phyloP scores from a whole-genome alignment of 2,113 vertebrate genomes.

The Sporophila hypoxantha region DNA sequence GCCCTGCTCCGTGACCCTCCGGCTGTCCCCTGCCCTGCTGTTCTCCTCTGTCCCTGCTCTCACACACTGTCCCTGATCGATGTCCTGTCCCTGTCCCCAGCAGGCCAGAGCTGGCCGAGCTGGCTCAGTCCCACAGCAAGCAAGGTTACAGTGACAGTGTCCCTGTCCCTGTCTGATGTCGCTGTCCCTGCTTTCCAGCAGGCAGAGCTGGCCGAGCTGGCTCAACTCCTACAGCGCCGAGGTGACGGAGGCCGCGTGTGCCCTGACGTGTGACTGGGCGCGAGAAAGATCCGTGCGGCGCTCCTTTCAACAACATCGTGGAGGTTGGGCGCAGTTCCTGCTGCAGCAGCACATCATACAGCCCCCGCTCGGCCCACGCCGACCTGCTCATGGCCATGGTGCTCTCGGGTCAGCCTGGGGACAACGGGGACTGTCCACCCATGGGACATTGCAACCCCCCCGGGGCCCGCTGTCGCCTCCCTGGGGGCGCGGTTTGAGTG shows the following conservation, averaged over 20 bases:
- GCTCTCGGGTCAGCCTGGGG: neutral
- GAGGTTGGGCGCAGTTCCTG: conserved; percentile 92
- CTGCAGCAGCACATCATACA: conserved; percentile 94
- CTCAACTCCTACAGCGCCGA: conserved; percentile 79
- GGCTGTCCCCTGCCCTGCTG: neutral
- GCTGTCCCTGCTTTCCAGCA: conserved; percentile 2
- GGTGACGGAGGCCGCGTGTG: conserved; percentile 88
- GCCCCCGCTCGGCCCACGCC: conserved; percentile 83
- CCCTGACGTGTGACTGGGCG: conserved; percentile 95
- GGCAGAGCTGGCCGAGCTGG: conserved; percentile 83
- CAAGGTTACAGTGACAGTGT: no score
- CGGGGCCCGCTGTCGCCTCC: no score
- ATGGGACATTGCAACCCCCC: no score
- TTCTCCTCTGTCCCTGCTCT: neutral
- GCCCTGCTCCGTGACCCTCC: neutral
- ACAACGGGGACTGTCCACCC: neutral
- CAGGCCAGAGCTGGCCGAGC: no score
- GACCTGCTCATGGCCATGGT: conserved; percentile 83
- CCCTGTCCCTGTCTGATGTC: neutral
- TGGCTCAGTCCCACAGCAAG: no score
- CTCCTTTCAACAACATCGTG: conserved; percentile 93
- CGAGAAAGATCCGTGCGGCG: conserved; percentile 91
- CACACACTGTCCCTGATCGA: neutral
- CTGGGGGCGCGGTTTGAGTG: no score
- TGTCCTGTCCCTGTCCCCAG: no score